These are phyloP conservation scores for Patiria pectinifera DNA, from an alignment of 53 echinoderm and acorn worm species.

Conservation along the genomic window DNA sequence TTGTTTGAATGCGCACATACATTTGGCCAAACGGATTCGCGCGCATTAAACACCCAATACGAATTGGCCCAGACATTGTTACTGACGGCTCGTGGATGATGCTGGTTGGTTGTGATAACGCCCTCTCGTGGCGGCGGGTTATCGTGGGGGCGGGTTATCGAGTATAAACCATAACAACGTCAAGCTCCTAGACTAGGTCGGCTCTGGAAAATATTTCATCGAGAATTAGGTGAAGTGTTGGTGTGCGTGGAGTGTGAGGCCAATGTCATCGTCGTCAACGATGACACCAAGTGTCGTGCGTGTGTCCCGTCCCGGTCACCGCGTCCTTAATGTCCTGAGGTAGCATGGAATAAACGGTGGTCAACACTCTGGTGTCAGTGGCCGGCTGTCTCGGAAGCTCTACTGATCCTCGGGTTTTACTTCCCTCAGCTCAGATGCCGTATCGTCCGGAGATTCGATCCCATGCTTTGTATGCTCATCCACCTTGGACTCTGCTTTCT, in stretches of 20 bases:
- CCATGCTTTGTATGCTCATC: conserved; percentile 65
- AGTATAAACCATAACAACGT: too few species aligned
- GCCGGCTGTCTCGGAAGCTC: conserved; percentile 56
- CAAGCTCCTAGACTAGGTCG: not conserved
- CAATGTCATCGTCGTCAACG: conserved; percentile 60
- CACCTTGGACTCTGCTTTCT: conserved; percentile 57
- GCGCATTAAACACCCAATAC: too few species aligned
- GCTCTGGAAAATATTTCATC: conserved; percentile 59
- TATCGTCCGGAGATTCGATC: conserved; percentile 65
- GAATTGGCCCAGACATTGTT: too few species aligned
- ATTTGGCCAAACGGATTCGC: too few species aligned
- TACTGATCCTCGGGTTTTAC: conserved; percentile 47
- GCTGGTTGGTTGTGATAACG: too few species aligned
- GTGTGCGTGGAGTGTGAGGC: conserved; percentile 69
- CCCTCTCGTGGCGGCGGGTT: too few species aligned
- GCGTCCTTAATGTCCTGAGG: conserved; percentile 64
- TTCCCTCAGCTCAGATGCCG: conserved; percentile 60
- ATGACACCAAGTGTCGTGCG: conserved; percentile 58
- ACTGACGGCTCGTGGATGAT: too few species aligned
- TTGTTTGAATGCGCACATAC: too few species aligned
- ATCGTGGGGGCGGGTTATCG: too few species aligned
- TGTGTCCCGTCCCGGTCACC: conserved; percentile 28
- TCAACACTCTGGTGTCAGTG: conserved; percentile 53
- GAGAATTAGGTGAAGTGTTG: conserved; percentile 72
- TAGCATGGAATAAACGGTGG: conserved; percentile 64